phyloP scores from a whole-genome alignment of 2,888 invertebrate genomes.

The Mylabris sibirica region DNA sequence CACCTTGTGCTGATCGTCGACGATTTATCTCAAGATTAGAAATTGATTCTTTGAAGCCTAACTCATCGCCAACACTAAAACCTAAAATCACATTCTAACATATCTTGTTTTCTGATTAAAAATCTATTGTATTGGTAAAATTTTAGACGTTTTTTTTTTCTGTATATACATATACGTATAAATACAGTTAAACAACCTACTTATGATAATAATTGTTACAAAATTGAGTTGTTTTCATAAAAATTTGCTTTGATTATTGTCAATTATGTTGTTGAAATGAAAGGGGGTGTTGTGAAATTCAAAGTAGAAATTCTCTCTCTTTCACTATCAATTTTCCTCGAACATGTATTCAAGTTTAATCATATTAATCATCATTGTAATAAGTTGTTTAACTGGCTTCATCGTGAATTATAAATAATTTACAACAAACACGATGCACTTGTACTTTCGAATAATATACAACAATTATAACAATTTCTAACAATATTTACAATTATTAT shows the following conservation, averaged over 20 bases:
- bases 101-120: slow-evolving; percentile 13
- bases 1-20: slow-evolving; percentile 61
- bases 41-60: slow-evolving; percentile 84
- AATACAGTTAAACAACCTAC: slow-evolving; percentile 14
- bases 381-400: slow-evolving; percentile 25
- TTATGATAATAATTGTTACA: slow-evolving; percentile 2
- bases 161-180: too few species aligned
- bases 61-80: slow-evolving; percentile 85
- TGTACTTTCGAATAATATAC: slow-evolving; percentile 19
- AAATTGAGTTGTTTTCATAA: neutral
- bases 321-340: neutral
- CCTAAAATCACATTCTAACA: slow-evolving; percentile 65
- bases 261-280: slow-evolving; percentile 9
- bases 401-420: slow-evolving; percentile 17
- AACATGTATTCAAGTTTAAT: neutral
- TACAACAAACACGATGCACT: slow-evolving; percentile 23
- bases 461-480: neutral
- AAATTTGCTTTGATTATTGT: slow-evolving; percentile 1
- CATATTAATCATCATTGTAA: slow-evolving; percentile 13
- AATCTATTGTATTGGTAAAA: slow-evolving; percentile 3
- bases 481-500: slow-evolving; percentile 12
- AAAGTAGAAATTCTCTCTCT: neutral
- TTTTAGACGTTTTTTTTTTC: neutral
- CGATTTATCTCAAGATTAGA: slow-evolving; percentile 78
- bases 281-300: slow-evolving; percentile 1